phyloP scores from a whole-genome alignment of 2,888 invertebrate species.

The Cataglyphis rosenhaueri region DNA sequence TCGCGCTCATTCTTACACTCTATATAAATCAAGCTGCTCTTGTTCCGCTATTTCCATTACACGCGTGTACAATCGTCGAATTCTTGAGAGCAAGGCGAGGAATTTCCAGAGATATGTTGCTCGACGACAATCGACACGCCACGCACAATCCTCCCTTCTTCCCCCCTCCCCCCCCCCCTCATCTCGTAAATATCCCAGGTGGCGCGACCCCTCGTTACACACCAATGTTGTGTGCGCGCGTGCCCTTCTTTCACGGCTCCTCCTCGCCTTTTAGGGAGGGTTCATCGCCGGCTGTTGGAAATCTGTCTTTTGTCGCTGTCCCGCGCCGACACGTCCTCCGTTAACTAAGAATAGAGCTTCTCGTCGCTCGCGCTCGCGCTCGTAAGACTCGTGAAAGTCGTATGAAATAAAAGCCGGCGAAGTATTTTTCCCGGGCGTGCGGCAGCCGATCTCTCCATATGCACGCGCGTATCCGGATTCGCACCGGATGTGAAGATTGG shows the following conservation, averaged over 20 bases:
- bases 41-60: neutral
- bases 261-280: conserved; percentile 67
- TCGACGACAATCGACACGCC: conserved; percentile 56
- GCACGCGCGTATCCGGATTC: conserved; percentile 44
- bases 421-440: conserved; percentile 39
- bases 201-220: conserved; percentile 60
- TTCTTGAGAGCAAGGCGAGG: conserved; percentile 11
- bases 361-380: conserved; percentile 18
- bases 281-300: conserved; percentile 71
- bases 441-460: conserved; percentile 8
- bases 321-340: conserved; percentile 53
- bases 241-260: conserved; percentile 34
- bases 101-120: conserved; percentile 61
- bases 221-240: conserved; percentile 15
- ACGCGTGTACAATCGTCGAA: neutral
- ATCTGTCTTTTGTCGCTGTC: conserved; percentile 71
- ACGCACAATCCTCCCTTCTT: conserved; percentile 26
- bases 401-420: conserved; percentile 67
- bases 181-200: conserved; percentile 68
- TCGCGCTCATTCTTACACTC: neutral
- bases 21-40: neutral
- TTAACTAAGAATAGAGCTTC: conserved; percentile 60
- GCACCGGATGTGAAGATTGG: conserved; percentile 65
- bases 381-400: conserved; percentile 30
- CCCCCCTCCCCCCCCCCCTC: neutral